phyloP scores from a whole-genome alignment of 2,113 vertebrate genomes.

The Oncorhynchus gorbuscha region DNA sequence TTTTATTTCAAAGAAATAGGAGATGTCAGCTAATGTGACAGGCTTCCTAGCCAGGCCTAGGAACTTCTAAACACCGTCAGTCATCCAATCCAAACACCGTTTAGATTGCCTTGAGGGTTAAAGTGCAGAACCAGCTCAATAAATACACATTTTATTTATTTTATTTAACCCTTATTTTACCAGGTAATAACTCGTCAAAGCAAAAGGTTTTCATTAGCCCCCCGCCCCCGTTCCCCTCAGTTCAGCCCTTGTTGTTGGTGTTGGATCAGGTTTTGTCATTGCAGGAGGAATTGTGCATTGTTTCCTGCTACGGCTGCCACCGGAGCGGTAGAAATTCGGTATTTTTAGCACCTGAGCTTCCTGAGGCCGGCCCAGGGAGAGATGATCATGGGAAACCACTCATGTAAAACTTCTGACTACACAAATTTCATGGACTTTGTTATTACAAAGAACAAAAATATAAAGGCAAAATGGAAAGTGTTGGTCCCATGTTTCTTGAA shows the following conservation, averaged over 20 bases:
- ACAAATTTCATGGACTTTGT: not conserved
- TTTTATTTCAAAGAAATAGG: not conserved
- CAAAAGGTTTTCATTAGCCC: not conserved
- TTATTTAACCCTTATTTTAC: too few species aligned
- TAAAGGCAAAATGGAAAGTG: too few species aligned
- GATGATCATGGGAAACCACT: not conserved
- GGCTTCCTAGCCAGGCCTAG: not conserved
- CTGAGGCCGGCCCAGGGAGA: not conserved
- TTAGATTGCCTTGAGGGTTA: not conserved
- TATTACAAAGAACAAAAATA: not conserved
- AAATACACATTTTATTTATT: not conserved
- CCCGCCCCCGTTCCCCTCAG: not conserved
- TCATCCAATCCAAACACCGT: not conserved
- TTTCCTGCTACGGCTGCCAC: not conserved
- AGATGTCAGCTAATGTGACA: not conserved
- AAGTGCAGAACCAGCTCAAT: not conserved
- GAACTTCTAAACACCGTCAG: not conserved
- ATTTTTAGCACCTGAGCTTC: not conserved
- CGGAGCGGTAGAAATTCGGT: not conserved
- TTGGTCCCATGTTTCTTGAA: too few species aligned
- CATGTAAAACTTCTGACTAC: not conserved
- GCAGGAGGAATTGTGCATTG: not conserved
- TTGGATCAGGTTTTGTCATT: constrained; percentile 1
- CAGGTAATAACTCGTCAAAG: not conserved
- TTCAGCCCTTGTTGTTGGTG: not conserved